Evolutionary conservation across 2,797 vertebrate species (phyloP).

Genomic region (Bradypodion pumilum): DNA sequence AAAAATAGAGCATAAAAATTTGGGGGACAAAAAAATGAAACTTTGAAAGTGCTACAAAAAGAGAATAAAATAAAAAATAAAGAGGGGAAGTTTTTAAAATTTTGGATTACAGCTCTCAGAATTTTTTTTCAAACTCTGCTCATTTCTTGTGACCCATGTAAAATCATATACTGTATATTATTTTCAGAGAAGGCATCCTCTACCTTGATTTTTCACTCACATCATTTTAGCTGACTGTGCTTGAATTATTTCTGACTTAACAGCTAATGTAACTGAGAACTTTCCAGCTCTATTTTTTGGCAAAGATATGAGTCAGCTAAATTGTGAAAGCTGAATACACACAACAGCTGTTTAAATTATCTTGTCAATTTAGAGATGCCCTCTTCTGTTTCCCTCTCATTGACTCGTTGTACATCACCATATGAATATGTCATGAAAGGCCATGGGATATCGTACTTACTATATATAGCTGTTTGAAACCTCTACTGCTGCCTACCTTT

Average conservation of each 20-base stretch:
- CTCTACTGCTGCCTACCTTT: conserved; percentile 43
- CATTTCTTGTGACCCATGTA: neutral
- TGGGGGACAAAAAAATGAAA: too few species aligned
- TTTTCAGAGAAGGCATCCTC: neutral
- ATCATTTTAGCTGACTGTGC: neutral
- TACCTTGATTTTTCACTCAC: neutral
- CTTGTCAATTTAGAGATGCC: conserved; percentile 31
- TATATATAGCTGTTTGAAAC: conserved; percentile 46
- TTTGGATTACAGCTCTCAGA: too few species aligned
- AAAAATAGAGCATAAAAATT: too few species aligned
- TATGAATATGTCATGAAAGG: conserved; percentile 38
- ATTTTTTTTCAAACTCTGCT: neutral
- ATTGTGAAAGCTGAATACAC: conserved; percentile 35
- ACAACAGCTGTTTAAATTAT: conserved; percentile 56
- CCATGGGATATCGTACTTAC: conserved; percentile 28
- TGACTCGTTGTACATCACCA: conserved; percentile 13
- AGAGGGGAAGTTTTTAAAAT: too few species aligned
- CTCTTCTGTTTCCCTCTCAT: conserved; percentile 49
- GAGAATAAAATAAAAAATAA: too few species aligned
- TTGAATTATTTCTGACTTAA: neutral
- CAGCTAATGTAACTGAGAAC: neutral
- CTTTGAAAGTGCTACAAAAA: too few species aligned
- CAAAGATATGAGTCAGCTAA: conserved; percentile 51
- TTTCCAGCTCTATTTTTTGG: conserved; percentile 20
- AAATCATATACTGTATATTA: neutral